Evolutionary conservation across 2,113 vertebrate species (phyloP).

Genomic region (Labeo rohita): DNA sequence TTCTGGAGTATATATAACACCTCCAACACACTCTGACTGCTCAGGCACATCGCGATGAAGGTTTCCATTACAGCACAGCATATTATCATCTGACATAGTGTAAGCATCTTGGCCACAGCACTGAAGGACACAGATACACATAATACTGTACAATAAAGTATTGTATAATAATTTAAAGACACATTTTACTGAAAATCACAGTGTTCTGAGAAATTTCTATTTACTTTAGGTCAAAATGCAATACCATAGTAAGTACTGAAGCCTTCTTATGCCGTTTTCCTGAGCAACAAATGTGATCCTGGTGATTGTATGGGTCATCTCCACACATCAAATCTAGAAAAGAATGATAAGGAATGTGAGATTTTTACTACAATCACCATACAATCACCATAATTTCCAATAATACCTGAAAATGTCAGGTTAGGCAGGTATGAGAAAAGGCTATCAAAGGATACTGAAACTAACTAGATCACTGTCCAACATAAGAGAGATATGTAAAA

Average conservation of each 20-base stretch:
- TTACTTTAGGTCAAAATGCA: neutral
- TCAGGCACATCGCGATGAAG: neutral
- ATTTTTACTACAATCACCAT: neutral
- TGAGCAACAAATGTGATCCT: neutral
- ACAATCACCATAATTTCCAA: neutral
- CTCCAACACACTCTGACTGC: neutral
- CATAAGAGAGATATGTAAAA: neutral
- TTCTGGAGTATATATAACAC: neutral
- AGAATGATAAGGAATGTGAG: neutral
- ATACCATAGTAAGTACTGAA: neutral
- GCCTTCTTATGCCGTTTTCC: neutral
- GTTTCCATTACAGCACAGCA: slow-evolving; percentile 34
- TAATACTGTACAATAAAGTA: neutral
- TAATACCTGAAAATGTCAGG: neutral
- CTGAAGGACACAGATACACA: slow-evolving; percentile 4
- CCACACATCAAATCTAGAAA: neutral
- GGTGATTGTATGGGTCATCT: neutral
- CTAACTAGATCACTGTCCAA: neutral
- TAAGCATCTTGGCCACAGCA: slow-evolving; percentile 5
- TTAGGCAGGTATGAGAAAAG: neutral
- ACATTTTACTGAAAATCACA: neutral
- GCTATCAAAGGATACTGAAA: neutral
- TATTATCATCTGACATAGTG: neutral
- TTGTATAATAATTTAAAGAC: neutral
- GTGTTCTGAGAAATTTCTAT: neutral